Evolutionary conservation across 2,113 vertebrate species (phyloP).

Genomic region (Tenrec ecaudatus): DNA sequence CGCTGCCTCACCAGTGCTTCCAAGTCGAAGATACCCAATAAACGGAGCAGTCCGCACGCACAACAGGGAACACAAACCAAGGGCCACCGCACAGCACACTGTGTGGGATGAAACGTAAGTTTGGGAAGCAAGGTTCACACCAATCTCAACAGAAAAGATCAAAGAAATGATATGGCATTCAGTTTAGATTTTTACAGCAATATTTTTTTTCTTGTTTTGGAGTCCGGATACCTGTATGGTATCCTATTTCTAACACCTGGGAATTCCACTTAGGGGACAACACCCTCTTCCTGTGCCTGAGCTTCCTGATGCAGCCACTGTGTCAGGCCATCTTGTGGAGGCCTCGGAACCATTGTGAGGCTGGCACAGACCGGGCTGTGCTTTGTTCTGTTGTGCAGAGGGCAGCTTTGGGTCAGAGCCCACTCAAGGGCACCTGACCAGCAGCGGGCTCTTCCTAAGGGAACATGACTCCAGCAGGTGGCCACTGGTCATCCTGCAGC

Average conservation of each 20-base stretch:
- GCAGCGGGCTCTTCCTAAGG: neutral
- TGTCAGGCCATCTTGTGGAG: too few species aligned
- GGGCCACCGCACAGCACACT: neutral
- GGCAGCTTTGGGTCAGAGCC: too few species aligned
- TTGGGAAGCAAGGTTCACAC: neutral
- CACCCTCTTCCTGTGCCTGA: too few species aligned
- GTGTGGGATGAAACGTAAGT: neutral
- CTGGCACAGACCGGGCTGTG: too few species aligned
- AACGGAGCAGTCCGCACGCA: neutral
- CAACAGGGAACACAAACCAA: neutral
- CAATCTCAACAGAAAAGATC: constrained; percentile 31
- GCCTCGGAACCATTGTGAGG: too few species aligned
- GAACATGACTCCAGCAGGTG: neutral
- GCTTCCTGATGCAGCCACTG: too few species aligned
- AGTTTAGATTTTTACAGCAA: constrained; percentile 46
- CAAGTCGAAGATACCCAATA: neutral
- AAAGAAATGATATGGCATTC: neutral
- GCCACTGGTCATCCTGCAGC: neutral
- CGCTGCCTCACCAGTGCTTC: neutral
- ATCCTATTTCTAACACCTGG: neutral
- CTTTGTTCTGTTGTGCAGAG: too few species aligned
- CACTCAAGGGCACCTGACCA: too few species aligned
- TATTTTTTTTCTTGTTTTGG: constrained; percentile 23
- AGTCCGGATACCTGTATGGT: neutral
- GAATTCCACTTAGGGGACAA: neutral